Conservation (phyloP, 2,888 invertebrate species). For the Himalopsyche anomala region DNA sequence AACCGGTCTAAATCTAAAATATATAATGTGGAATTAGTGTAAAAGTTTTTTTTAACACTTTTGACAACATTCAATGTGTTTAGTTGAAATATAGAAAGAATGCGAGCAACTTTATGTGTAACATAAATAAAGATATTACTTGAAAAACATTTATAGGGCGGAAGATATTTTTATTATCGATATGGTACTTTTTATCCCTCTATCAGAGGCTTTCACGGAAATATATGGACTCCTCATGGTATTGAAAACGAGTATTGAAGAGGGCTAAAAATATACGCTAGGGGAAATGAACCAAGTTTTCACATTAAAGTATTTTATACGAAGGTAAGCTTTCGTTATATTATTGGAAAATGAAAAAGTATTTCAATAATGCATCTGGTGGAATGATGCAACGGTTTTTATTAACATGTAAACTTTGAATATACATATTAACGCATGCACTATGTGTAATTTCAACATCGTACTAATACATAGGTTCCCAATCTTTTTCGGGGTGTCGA, state of each 20-base stretch:
- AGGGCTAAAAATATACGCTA: constrained; percentile 11
- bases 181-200: background rate
- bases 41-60: no score
- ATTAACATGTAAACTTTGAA: no score
- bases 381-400: background rate
- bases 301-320: constrained; percentile 20
- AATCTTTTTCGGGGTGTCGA: no score
- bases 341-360: background rate
- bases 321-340: background rate
- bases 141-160: constrained; percentile 34
- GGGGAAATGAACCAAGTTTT: constrained; percentile 17
- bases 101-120: background rate
- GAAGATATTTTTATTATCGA: constrained; percentile 30
- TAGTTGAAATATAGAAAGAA: background rate
- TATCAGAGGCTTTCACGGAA: constrained; percentile 13
- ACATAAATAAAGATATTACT: constrained; percentile 21
- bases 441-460: no score
- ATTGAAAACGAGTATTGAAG: constrained; percentile 26
- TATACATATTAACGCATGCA: no score
- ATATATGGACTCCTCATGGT: constrained; percentile 25
- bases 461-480: no score
- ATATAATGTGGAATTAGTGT: no score
- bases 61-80: background rate
- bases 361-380: background rate
- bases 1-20: no score